Evolutionary conservation across 2,113 vertebrate species (phyloP), one percentile per base, ranked within the genome.

Genomic region (Pantherophis guttatus): DNA sequence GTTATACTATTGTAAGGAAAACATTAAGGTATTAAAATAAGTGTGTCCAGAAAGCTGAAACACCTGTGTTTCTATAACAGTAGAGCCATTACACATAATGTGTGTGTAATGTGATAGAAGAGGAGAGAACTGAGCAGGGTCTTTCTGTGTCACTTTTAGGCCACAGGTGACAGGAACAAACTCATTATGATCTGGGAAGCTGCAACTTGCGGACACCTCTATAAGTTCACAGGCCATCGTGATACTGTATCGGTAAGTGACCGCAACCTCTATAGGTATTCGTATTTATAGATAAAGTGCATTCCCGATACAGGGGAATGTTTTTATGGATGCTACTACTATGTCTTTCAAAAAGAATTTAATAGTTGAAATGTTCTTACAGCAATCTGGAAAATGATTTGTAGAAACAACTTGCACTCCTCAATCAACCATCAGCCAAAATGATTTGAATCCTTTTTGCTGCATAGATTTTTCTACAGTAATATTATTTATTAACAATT

Each of bases 101-200:
- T 81, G 5, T 54, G 23, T 21, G 1, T 3, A 29, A 50, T 89
- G 21, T 21, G 65, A 17, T 3, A 55, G 8, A 62, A 62, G 29
- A 19, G 57, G 0, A 53, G 55, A 2, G 65, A 33, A 50, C 26
- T 0, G 1, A 26, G 13, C 44, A 17, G 15, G 9, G 54, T 93
- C 13, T 24, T 0, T 19, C 15, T 44, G 75, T 15, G 17, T 24
- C 12, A 52, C 62, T 96, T 24, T 8, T 70, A 99, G 99, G 99
- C 99, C 29, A 99, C 99, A 0, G 99, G 99, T 13, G 99, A 99
- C 96, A 97, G 98, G 96, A 99, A 98, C 96, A 99, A 99, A 44
- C 97, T 99, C 92, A 99, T 99, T 91, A 98, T 99, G 97, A 98
- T 99, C 93, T 99, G 99, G 99, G 98, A 99, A 3, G 97, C 98